A percentile compares a stretch with the other conserved stretches of the same genome.
phyloP scores from a whole-genome alignment of 2,797 vertebrate genomes.

The Psittacula echo region DNA sequence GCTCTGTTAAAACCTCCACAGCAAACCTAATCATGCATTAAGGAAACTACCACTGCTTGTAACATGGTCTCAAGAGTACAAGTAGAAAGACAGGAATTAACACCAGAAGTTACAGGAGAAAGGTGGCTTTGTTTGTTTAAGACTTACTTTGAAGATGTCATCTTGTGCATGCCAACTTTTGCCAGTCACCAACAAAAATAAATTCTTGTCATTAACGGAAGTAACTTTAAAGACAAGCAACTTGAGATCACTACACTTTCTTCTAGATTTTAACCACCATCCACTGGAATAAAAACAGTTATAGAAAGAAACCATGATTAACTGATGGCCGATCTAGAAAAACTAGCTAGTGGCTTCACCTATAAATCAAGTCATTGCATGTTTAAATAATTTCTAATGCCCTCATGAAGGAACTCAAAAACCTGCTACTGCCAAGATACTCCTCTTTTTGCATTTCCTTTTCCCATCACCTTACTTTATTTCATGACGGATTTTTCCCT shows the following conservation, averaged over 20 bases:
- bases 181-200: background rate
- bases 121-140: background rate
- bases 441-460: background rate
- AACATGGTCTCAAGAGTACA: background rate
- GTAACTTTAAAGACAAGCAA: background rate
- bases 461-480: background rate
- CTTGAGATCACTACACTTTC: background rate
- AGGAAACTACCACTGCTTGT: background rate
- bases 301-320: background rate
- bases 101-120: background rate
- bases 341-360: background rate
- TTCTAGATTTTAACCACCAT: slow-evolving; percentile 11
- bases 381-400: background rate
- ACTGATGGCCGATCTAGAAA: background rate
- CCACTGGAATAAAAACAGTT: background rate
- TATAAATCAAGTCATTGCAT: background rate
- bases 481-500: background rate
- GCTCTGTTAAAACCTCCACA: background rate
- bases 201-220: background rate
- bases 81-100: background rate
- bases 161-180: background rate
- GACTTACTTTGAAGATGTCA: background rate
- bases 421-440: background rate
- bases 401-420: background rate
- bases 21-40: background rate